Evolutionary conservation across 2,113 vertebrate genomes (phyloP).

Genomic region (Alligator mississippiensis): DNA sequence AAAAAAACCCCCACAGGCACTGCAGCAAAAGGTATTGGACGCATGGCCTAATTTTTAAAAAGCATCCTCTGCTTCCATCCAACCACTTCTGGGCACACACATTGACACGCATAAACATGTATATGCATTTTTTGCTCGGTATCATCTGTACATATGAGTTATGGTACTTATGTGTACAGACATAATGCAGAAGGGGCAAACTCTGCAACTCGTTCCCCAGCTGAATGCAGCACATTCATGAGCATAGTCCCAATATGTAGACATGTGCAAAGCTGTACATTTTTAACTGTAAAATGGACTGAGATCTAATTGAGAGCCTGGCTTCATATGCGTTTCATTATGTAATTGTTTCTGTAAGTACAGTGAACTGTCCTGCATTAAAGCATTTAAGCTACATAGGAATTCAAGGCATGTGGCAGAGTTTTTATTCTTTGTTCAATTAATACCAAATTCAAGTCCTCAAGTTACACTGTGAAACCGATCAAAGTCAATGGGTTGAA

Average conservation of each 20-base stretch:
- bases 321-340: not conserved
- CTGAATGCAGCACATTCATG: not conserved
- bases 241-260: fast-evolving
- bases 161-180: not conserved
- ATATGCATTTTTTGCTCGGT: not conserved
- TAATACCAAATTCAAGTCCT: not conserved
- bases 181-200: not conserved
- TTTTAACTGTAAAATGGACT: not conserved
- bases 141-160: not conserved
- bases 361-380: not conserved
- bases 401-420: fast-evolving
- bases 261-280: fast-evolving
- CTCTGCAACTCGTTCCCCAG: not conserved
- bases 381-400: not conserved
- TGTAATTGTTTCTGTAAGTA: not conserved
- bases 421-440: not conserved
- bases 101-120: not conserved
- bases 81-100: not conserved
- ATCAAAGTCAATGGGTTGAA: not conserved
- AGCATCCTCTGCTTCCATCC: not conserved
- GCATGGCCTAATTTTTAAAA: not conserved
- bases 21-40: not conserved
- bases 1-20: not conserved
- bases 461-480: not conserved
- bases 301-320: fast-evolving